Evolutionary conservation across 1,140 invertebrate genomes (phyloP).

Genomic region (Drosophila bocki): DNA sequence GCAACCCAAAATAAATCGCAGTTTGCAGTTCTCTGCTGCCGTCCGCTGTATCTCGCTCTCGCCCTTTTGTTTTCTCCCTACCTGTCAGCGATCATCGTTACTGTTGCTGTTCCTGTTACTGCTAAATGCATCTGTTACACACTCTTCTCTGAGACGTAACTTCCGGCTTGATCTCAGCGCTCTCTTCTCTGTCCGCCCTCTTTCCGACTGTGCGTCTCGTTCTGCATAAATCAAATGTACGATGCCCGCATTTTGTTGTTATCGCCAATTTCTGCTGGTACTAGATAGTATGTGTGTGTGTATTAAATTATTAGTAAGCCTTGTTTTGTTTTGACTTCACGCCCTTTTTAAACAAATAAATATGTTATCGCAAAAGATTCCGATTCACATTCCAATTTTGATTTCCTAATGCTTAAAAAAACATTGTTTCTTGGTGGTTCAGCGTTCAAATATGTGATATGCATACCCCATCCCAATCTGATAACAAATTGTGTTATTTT

Average conservation of each 20-base stretch:
- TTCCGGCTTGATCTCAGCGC: constrained; percentile 45
- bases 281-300: neutral
- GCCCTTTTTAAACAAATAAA: constrained; percentile 28
- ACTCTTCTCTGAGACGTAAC: constrained; percentile 34
- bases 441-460: neutral
- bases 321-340: constrained; percentile 38
- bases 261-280: constrained; percentile 30
- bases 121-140: constrained; percentile 43
- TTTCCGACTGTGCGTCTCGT: neutral
- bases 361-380: constrained; percentile 13
- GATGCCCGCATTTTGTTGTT: constrained; percentile 44
- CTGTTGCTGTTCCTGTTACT: constrained; percentile 14
- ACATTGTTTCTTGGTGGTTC: neutral
- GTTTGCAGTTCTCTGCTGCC: constrained; percentile 35
- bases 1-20: constrained; percentile 51
- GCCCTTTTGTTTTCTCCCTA: constrained; percentile 28
- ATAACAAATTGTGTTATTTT: neutral
- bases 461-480: neutral
- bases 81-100: constrained; percentile 42
- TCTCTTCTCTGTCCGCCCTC: constrained; percentile 4
- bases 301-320: constrained; percentile 24
- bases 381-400: constrained; percentile 1
- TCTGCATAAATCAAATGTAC: constrained; percentile 30
- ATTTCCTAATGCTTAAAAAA: constrained; percentile 1
- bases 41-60: neutral